These are phyloP conservation scores for Anabas testudineus DNA, from an alignment of 2,797 vertebrate species.

Conservation along the genomic window DNA sequence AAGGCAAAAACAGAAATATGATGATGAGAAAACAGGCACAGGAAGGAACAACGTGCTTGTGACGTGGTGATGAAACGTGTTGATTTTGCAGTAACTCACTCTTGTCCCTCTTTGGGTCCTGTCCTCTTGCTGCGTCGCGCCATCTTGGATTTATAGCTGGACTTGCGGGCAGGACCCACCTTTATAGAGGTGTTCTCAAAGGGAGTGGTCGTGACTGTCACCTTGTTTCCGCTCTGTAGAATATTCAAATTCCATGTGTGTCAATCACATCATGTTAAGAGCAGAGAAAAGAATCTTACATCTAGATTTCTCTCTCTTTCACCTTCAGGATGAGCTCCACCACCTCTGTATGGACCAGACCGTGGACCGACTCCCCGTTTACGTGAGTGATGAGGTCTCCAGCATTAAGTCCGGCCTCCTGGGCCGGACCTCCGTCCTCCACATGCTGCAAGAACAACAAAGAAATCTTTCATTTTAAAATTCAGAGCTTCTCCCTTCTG, in stretches of 20 bases:
- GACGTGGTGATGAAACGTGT: not conserved
- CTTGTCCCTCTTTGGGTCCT: conserved; percentile 88
- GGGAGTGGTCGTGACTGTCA: conserved; percentile 93
- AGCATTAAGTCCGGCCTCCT: conserved; percentile 91
- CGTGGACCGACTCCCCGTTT: conserved; percentile 93
- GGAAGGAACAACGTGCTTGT: not conserved
- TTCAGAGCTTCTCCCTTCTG: no score
- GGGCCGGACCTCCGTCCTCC: conserved; percentile 91
- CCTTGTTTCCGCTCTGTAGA: conserved; percentile 91
- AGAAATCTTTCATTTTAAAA: no score
- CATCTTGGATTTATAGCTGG: conserved; percentile 94
- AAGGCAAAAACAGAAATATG: not conserved
- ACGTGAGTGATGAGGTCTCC: conserved; percentile 96
- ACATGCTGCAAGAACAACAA: conserved; percentile 88
- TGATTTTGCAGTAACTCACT: conserved; percentile 74
- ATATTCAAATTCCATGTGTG: not conserved
- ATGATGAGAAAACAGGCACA: not conserved
- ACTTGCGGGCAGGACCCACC: conserved; percentile 91
- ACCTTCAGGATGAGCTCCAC: conserved; percentile 96
- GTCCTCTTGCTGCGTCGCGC: conserved; percentile 90
- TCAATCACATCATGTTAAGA: not conserved
- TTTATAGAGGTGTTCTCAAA: conserved; percentile 97
- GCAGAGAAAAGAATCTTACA: no score
- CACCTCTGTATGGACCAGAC: conserved; percentile 95
- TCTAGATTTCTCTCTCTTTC: no score